Conservation (phyloP, 2,888 invertebrate species). For the Pocota personata region DNA sequence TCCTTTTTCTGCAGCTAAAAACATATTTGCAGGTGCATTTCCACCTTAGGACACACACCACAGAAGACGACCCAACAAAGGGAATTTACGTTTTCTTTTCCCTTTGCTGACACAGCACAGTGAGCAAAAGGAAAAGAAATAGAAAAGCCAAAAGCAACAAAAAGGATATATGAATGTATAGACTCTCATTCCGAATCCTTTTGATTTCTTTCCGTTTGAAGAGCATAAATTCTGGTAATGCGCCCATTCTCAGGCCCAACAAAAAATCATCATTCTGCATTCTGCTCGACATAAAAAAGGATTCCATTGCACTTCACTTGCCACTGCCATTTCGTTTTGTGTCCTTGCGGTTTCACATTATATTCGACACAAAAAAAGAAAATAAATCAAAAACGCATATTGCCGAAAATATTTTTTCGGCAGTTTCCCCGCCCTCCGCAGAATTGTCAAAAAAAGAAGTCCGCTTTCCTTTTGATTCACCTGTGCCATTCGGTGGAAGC, state of each 20-base stretch:
- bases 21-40: constrained; percentile 51
- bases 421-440: constrained; percentile 8
- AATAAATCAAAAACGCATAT: constrained; percentile 27
- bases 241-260: neutral
- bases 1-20: constrained; percentile 51
- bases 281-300: no score
- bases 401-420: constrained; percentile 60
- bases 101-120: constrained; percentile 42
- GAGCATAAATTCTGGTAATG: constrained; percentile 54
- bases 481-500: constrained; percentile 25
- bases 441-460: neutral
- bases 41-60: constrained; percentile 26
- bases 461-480: constrained; percentile 55
- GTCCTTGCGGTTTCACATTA: constrained; percentile 51
- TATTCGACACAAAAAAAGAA: neutral
- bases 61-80: constrained; percentile 62
- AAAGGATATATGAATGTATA: constrained; percentile 34
- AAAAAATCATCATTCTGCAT: constrained; percentile 11
- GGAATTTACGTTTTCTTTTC: constrained; percentile 46
- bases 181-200: constrained; percentile 45
- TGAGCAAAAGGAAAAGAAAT: constrained; percentile 53
- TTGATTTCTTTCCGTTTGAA: constrained; percentile 69
- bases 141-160: constrained; percentile 38
- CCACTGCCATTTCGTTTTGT: constrained; percentile 43
- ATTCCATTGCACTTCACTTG: constrained; percentile 67